Evolutionary conservation across 2,888 invertebrate species (phyloP), one percentile per base, ranked within the genome.

Genomic region (Plagodis dolabraria): DNA sequence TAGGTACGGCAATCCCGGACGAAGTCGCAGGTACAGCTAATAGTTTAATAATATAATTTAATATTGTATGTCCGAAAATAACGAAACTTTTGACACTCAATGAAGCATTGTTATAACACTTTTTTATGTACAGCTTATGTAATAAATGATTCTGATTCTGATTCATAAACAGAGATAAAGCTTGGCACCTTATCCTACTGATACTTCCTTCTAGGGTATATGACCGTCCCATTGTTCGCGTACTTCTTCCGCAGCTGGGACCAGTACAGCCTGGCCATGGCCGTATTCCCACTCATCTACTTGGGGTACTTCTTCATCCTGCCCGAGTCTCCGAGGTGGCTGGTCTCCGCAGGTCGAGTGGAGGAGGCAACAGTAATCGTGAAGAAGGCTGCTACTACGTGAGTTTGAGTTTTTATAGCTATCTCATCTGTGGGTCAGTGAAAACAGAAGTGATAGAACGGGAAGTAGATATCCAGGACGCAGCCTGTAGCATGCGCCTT

Each of bases 241-340:
- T 96, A 94, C 73, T 94, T 85, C 75, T 93, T 94, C 65, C 93
- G 95, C 5, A 92, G 93, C 47, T 96, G 96, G 96, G 89, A 94
- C 46, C 87, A 88, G 55, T 94, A 95, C 60, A 94, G 94, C 67
- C 82, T 96, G 46, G 94, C 94, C 0, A 83, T 96, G 61, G 95
- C 95, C 0, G 78, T 95, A 2, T 94, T 94, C 0, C 93, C 93
- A 0, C 71, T 94, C 12, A 79, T 96, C 43, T 93, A 96, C 64
- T 85, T 96, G 49, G 92, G 94, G 0, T 96, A 96, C 71, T 95
- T 95, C 78, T 95, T 96, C 92, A 73, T 96, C n/a, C 82, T 97
- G 34, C 95, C 95, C 0, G 97, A 97, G 83, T 96, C 96, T 0
- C 97, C 97, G 0, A 91, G 97, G 42, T 97, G 97, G 97, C 88